A percentile compares a stretch with the other conserved stretches of the same genome.
These are phyloP conservation scores for Lateolabrax maculatus DNA, from an alignment of 2,797 vertebrate species.

Conservation along the genomic window DNA sequence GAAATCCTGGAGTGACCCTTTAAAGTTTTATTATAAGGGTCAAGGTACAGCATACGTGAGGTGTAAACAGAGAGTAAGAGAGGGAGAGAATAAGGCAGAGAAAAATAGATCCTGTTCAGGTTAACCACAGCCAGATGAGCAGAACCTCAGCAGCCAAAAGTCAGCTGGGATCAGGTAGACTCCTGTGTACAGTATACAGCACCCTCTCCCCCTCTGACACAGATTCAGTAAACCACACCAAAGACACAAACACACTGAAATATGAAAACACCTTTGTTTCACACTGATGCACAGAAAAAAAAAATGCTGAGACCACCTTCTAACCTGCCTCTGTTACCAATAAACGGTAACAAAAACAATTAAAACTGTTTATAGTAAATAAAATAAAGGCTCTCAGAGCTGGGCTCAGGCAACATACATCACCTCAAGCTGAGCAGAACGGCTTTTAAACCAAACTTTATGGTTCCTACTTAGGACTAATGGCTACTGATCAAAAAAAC, in stretches of 20 bases:
- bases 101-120: slow-evolving; percentile 42
- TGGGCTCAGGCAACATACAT: slow-evolving; percentile 2
- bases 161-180: slow-evolving; percentile 51
- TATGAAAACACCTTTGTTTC: slow-evolving; percentile 33
- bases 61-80: not conserved
- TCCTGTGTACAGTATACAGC: slow-evolving; percentile 26
- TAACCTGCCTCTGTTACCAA: slow-evolving; percentile 44
- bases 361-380: slow-evolving; percentile 56
- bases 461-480: slow-evolving; percentile 20
- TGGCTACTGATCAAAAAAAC: slow-evolving; percentile 23
- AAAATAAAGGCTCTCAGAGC: slow-evolving; percentile 20
- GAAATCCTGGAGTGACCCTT: slow-evolving; percentile 21
- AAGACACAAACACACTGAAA: slow-evolving; percentile 32
- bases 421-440: slow-evolving; percentile 27
- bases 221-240: not conserved
- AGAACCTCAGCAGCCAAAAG: slow-evolving; percentile 47
- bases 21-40: slow-evolving; percentile 21
- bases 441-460: slow-evolving; percentile 54
- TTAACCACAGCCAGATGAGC: slow-evolving; percentile 74
- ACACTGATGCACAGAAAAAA: not conserved
- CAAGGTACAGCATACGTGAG: not conserved
- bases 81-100: not conserved
- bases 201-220: slow-evolving; percentile 8
- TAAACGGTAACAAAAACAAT: slow-evolving; percentile 54
- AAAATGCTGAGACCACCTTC: slow-evolving; percentile 33